These are phyloP conservation scores for Aphelenchoides bicaudatus DNA, from an alignment of 2,888 invertebrate species.

Conservation along the genomic window DNA sequence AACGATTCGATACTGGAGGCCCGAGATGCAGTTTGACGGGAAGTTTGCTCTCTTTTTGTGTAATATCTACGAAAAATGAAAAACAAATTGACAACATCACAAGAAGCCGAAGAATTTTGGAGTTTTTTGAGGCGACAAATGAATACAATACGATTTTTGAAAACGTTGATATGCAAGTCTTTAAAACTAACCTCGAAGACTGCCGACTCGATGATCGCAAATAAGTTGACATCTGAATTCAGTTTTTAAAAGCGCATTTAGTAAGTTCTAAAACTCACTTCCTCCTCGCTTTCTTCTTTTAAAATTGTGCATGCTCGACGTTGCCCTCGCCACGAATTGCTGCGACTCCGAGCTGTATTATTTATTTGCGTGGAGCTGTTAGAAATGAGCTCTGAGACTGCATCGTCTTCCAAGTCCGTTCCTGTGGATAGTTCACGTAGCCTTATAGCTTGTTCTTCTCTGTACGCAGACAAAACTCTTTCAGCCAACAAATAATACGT, in stretches of 20 bases:
- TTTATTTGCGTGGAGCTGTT: background rate
- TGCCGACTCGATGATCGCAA: slow-evolving; percentile 57
- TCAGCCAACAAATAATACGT: slow-evolving; percentile 95
- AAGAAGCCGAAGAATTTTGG: background rate
- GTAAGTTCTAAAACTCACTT: no score
- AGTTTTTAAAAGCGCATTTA: no score
- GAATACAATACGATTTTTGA: background rate
- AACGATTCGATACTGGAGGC: slow-evolving; percentile 11
- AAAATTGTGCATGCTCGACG: slow-evolving; percentile 79
- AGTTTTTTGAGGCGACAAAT: background rate
- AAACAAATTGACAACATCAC: background rate
- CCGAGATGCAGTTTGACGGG: background rate
- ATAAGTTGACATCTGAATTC: no score
- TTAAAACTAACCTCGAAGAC: slow-evolving; percentile 51
- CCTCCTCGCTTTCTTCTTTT: slow-evolving; percentile 85
- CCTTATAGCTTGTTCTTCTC: slow-evolving; percentile 64
- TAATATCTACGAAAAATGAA: slow-evolving; percentile 9
- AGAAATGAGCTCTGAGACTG: background rate
- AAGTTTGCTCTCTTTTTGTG: slow-evolving; percentile 8
- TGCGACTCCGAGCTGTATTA: slow-evolving; percentile 40
- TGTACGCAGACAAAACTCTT: slow-evolving; percentile 73
- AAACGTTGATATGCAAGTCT: background rate
- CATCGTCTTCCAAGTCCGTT: slow-evolving; percentile 5
- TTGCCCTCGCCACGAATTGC: slow-evolving; percentile 52
- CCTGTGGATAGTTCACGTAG: slow-evolving; percentile 12